Percentiles rank a stretch among this genome's conserved stretches.
Evolutionary conservation across 2,113 vertebrate species (phyloP).

Genomic region (Machaerirhynchus nigripectus): DNA sequence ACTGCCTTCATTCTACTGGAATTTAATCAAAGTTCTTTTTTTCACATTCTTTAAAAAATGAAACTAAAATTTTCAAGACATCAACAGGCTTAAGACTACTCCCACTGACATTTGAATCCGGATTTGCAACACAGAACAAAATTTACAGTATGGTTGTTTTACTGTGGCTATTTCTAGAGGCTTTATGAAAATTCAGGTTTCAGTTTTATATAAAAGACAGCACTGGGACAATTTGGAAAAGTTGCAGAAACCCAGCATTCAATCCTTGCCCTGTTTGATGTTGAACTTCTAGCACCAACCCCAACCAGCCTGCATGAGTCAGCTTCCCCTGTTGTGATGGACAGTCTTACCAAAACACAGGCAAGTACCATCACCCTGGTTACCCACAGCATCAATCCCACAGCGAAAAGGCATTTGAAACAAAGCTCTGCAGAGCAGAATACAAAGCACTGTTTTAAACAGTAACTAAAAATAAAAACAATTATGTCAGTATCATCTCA

Average conservation of each 20-base stretch:
- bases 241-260: not conserved
- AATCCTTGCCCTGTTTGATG: not conserved
- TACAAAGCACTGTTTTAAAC: not conserved
- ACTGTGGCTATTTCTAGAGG: not conserved
- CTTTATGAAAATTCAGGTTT: not conserved
- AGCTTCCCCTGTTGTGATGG: not conserved
- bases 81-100: not conserved
- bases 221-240: not conserved
- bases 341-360: not conserved
- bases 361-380: not conserved
- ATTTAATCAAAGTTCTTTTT: not conserved
- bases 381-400: not conserved
- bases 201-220: not conserved
- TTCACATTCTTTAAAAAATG: not conserved
- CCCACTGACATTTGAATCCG: not conserved
- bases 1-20: not conserved
- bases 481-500: not conserved
- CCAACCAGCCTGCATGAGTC: not conserved
- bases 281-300: not conserved
- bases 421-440: not conserved
- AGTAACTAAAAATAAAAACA: not conserved
- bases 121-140: not conserved
- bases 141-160: not conserved
- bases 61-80: not conserved
- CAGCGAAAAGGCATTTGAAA: not conserved